A percentile compares a stretch with the other conserved stretches of the same genome.
Evolutionary conservation across 2,113 vertebrate species (phyloP).

Genomic region (Riparia riparia): DNA sequence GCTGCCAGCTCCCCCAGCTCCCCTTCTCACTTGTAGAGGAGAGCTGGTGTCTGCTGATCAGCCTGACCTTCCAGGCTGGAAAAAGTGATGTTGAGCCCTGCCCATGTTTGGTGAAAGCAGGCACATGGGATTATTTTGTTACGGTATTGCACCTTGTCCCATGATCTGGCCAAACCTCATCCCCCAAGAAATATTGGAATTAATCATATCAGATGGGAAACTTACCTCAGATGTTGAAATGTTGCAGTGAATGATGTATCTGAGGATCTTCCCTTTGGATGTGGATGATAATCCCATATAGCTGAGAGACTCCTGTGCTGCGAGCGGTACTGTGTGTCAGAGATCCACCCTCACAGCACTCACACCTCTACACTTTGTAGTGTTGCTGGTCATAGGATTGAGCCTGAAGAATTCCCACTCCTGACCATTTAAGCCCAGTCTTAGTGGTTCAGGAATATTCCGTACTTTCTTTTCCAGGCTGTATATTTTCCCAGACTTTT

Average conservation of each 20-base stretch:
- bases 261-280: background rate
- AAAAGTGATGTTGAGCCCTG: background rate
- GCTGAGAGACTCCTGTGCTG: background rate
- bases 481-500: background rate
- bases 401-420: background rate
- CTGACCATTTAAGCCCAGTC: background rate
- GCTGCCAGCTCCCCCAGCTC: background rate
- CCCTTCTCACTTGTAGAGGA: background rate
- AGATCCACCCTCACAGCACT: background rate
- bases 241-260: background rate
- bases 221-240: background rate
- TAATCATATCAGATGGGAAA: background rate
- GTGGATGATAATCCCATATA: fast-evolving
- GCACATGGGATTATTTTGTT: background rate
- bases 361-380: no score
- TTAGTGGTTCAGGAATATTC: background rate
- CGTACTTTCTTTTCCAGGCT: background rate
- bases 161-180: background rate
- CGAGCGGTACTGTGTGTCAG: no score
- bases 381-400: fast-evolving
- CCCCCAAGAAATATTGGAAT: background rate
- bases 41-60: background rate
- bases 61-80: background rate
- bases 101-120: background rate
- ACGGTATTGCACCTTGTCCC: background rate